Evolutionary conservation across 2,888 invertebrate species (phyloP).

Genomic region (Silvanus unidentatus): DNA sequence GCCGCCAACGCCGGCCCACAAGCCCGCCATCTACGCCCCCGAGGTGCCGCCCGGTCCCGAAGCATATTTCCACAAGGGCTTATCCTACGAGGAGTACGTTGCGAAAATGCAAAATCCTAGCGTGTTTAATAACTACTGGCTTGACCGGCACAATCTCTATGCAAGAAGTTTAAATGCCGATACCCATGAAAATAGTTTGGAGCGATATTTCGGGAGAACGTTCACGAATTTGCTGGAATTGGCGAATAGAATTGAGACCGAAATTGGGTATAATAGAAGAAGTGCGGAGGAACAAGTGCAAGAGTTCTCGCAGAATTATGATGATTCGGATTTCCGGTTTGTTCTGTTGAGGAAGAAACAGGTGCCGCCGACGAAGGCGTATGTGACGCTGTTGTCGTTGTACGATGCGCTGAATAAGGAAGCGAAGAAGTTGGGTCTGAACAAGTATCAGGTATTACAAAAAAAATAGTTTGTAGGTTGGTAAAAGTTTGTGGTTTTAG

Average conservation of each 20-base stretch:
- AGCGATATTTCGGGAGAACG: constrained; percentile 31
- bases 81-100: constrained; percentile 27
- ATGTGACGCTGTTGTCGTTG: constrained; percentile 54
- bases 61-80: constrained; percentile 10
- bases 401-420: constrained; percentile 63
- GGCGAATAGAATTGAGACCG: constrained; percentile 32
- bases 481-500: constrained; percentile 29
- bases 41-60: constrained; percentile 44
- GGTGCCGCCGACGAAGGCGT: constrained; percentile 53
- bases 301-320: constrained; percentile 36
- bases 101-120: constrained; percentile 25
- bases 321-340: constrained; percentile 36
- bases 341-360: constrained; percentile 45
- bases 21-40: constrained; percentile 52
- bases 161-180: background rate
- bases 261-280: too few relatives aligned
- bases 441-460: constrained; percentile 51
- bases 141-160: constrained; percentile 20
- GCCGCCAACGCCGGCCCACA: constrained; percentile 34
- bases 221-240: constrained; percentile 41
- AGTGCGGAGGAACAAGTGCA: constrained; percentile 27
- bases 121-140: constrained; percentile 21
- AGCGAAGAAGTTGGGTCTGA: constrained; percentile 57
- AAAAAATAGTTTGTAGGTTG: background rate
- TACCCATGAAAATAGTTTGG: too few relatives aligned